These are phyloP conservation scores for Philypnodon macrostomus DNA, from an alignment of 2,797 vertebrate species.

Conservation along the genomic window DNA sequence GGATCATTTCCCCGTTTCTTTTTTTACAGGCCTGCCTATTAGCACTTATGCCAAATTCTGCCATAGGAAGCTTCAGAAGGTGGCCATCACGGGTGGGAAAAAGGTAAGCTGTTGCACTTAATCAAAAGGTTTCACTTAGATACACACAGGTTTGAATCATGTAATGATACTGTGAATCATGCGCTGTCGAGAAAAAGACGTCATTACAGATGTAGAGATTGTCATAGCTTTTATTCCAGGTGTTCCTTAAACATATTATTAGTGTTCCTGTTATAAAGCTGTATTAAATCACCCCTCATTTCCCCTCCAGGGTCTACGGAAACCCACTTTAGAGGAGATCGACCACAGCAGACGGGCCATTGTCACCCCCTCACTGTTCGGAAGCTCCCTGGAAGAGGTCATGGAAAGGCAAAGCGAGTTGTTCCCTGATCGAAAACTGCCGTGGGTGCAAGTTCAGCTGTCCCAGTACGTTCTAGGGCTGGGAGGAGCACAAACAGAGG, in stretches of 20 bases:
- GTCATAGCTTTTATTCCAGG: constrained; percentile 46
- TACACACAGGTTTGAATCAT: background rate
- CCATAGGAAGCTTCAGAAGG: constrained; percentile 87
- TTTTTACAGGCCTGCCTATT: constrained; percentile 80
- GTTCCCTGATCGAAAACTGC: constrained; percentile 84
- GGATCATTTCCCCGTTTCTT: constrained; percentile 27
- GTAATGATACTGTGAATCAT: constrained; percentile 42
- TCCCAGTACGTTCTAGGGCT: constrained; percentile 87
- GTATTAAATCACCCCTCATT: constrained; percentile 36
- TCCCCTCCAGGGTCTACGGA: constrained; percentile 81
- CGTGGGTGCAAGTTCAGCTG: constrained; percentile 91
- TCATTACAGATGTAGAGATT: constrained; percentile 65
- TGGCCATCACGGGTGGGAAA: constrained; percentile 87
- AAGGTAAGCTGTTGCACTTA: constrained; percentile 75
- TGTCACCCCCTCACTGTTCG: constrained; percentile 86
- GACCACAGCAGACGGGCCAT: constrained; percentile 85
- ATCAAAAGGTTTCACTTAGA: background rate
- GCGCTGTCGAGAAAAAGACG: constrained; percentile 22
- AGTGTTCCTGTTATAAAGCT: constrained; percentile 8
- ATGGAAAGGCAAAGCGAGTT: constrained; percentile 87
- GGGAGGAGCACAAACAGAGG: constrained; percentile 87
- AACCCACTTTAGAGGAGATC: constrained; percentile 88
- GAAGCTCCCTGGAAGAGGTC: constrained; percentile 89
- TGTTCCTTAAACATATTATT: constrained; percentile 15
- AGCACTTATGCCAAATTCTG: constrained; percentile 90